Base-by-base conservation (phyloP, 2,888 invertebrate genomes). In the Acronicta leporina region DNA sequence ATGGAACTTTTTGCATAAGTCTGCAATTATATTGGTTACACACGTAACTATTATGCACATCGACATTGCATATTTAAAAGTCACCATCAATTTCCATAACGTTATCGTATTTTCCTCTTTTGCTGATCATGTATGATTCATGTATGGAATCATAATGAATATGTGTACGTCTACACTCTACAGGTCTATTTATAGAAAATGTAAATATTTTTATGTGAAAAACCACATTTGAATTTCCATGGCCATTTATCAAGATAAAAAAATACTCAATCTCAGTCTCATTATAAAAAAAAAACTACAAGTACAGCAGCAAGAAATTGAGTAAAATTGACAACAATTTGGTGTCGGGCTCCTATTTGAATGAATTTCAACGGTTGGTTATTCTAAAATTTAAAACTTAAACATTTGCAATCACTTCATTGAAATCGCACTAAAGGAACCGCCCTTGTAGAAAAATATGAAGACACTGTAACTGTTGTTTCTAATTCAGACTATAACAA, bases 181-280 rank as follows among this genome's bases (percentile, higher is more conserved):
- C 13, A 13, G 15, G 45, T 44, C n/a, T 42, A 50, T 52, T 58
- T 42, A 35, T 55, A 72, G 56, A 52, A 41, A 33, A 49, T 33
- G 15, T 41, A 53, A 72, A 72, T 59, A 57, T 69, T 69, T 69
- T 66, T 46, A 41, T 38, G 11, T 41, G 15, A 48, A 53, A 70
- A 53, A 15, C n/a, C 59, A 41, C 53, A 47, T 66, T 16, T 14
- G 35, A 45, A 27, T 45, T 27, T 38, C 13, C 15, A 49, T 35
- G 44, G 66, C 27, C 47, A 71, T 65, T 30, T 35, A 25, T 68
- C 55, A 71, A 49, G 68, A 65, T 68, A 59, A 48, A 30, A 27
- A 30, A 7, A 30, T 7, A 9, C 30, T 30, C 5, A 27, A 27
- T 27, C 27, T 27, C 27, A 27, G 3, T 27, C 27, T 27, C 6